Conservation (phyloP, 2,888 invertebrate genomes). For the Catonia carolina region DNA sequence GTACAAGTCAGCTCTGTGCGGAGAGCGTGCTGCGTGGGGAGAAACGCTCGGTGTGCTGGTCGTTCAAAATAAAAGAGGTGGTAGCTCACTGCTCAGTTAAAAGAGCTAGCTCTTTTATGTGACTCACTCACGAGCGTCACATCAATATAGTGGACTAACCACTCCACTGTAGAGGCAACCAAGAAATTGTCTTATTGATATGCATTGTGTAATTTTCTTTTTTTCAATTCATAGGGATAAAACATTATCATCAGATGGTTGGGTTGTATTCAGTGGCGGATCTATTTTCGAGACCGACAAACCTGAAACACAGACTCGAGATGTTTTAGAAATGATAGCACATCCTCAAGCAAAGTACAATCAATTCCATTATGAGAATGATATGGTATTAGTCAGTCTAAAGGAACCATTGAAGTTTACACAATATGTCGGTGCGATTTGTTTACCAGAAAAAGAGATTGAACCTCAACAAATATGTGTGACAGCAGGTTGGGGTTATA, state of each 20-base stretch:
- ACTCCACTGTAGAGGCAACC: too few relatives aligned
- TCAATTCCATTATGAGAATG: constrained; percentile 51
- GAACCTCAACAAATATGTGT: constrained; percentile 49
- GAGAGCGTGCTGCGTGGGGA: too few relatives aligned
- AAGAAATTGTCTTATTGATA: too few relatives aligned
- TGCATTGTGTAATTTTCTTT: background rate
- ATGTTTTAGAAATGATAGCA: constrained; percentile 44
- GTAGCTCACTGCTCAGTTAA: too few relatives aligned
- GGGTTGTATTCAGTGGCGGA: constrained; percentile 35
- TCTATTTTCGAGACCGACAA: constrained; percentile 38
- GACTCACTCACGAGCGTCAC: too few relatives aligned
- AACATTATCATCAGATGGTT: constrained; percentile 31
- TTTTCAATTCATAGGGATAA: constrained; percentile 32
- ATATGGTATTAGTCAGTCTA: constrained; percentile 52
- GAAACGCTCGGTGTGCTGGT: too few relatives aligned
- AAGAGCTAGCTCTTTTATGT: too few relatives aligned
- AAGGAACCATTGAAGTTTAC: constrained; percentile 47
- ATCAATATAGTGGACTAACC: too few relatives aligned
- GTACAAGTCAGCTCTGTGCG: too few relatives aligned
- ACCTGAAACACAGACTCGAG: constrained; percentile 40
- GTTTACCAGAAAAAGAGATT: constrained; percentile 47
- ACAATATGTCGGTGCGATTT: constrained; percentile 51
- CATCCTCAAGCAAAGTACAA: constrained; percentile 55
- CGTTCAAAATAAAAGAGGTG: too few relatives aligned
- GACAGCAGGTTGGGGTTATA: constrained; percentile 54